phyloP scores from a whole-genome alignment of 2,113 vertebrate genomes.

The Tympanuchus pallidicinctus region DNA sequence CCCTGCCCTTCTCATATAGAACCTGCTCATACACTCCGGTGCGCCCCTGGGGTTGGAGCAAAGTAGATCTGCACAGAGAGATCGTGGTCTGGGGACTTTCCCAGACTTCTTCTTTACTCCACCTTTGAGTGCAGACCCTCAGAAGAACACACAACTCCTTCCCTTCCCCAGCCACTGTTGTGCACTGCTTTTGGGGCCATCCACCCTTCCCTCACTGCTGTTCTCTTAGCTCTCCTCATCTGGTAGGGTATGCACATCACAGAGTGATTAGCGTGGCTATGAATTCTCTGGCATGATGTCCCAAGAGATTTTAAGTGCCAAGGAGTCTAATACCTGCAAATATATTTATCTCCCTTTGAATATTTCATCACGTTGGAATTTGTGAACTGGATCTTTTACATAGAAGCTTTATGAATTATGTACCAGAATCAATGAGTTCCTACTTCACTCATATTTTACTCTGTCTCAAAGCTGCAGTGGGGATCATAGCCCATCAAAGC shows the following conservation, averaged over 20 bases:
- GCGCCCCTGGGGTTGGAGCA: accelerated
- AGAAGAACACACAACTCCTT: neutral
- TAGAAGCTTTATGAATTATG: conserved; percentile 74
- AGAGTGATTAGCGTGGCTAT: neutral
- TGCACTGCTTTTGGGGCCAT: accelerated
- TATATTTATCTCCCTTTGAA: conserved; percentile 77
- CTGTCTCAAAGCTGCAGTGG: conserved; percentile 35
- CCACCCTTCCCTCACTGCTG: neutral
- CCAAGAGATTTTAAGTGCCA: conserved; percentile 61
- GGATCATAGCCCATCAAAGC: conserved; percentile 44
- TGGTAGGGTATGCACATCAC: neutral
- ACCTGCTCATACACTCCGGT: neutral
- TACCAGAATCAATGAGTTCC: conserved; percentile 64
- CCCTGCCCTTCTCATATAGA: neutral
- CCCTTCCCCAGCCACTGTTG: accelerated
- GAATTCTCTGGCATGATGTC: conserved; percentile 53
- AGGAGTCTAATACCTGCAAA: conserved; percentile 62
- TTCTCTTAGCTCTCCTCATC: neutral
- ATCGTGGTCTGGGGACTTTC: neutral
- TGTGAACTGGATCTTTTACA: conserved; percentile 69
- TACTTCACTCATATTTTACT: conserved; percentile 49
- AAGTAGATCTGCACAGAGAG: accelerated
- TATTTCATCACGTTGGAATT: conserved; percentile 77
- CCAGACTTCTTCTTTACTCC: neutral
- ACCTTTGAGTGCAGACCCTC: neutral